phyloP scores from a whole-genome alignment of 1,140 invertebrate species.

The Cyphomyrmex costatus region DNA sequence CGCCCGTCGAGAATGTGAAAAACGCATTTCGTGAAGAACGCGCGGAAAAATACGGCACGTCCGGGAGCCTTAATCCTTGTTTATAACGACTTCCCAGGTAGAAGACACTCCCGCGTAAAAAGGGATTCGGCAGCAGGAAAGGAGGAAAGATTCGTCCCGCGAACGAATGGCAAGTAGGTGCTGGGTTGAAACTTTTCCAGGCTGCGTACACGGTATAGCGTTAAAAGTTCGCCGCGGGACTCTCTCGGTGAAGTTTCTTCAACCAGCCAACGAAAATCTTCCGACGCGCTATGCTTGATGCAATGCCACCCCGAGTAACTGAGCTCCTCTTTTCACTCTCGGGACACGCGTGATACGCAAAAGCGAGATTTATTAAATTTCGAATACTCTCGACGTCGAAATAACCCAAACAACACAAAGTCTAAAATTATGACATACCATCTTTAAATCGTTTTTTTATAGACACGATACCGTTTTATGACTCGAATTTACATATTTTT shows the following conservation, averaged over 20 bases:
- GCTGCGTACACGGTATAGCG: slow-evolving; percentile 63
- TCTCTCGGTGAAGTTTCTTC: slow-evolving; percentile 58
- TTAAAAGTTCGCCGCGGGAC: slow-evolving; percentile 60
- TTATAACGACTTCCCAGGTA: slow-evolving; percentile 66
- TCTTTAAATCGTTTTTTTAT: too few species aligned
- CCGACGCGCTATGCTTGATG: slow-evolving; percentile 44
- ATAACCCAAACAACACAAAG: too few species aligned
- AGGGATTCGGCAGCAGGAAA: slow-evolving; percentile 27
- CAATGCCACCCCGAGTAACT: slow-evolving; percentile 64
- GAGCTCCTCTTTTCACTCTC: slow-evolving; percentile 53
- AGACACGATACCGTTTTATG: too few species aligned
- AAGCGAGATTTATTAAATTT: slow-evolving; percentile 65
- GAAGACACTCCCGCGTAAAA: slow-evolving; percentile 32
- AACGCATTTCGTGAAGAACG: slow-evolving; percentile 34
- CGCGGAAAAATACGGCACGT: slow-evolving; percentile 39
- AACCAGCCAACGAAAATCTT: slow-evolving; percentile 57
- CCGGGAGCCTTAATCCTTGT: slow-evolving; percentile 65
- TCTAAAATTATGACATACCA: too few species aligned
- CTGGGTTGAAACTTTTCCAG: slow-evolving; percentile 69
- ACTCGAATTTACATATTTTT: too few species aligned
- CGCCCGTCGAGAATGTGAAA: not conserved
- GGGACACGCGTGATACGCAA: slow-evolving; percentile 27
- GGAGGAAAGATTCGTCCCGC: slow-evolving; percentile 51
- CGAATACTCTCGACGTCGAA: too few species aligned
- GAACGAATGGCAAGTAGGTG: slow-evolving; percentile 70